Base-by-base conservation (phyloP, 2,888 invertebrate species). In the Baronia brevicornis region DNA sequence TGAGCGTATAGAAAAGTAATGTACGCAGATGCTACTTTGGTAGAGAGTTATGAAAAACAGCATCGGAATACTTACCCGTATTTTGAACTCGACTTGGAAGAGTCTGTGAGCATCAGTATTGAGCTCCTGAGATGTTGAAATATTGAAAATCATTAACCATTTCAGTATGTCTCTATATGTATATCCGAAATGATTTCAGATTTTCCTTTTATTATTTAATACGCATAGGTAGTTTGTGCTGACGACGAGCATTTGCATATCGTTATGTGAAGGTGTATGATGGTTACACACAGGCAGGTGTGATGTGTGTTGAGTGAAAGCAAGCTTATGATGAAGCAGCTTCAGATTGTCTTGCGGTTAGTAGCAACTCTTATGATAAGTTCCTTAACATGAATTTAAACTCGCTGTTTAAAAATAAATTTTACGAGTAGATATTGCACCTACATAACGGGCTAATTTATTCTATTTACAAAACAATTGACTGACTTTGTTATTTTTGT, bases 391-490 rank as follows among this genome's bases (percentile, higher is more conserved):
- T n/a, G n/a, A n/a, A n/a, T n/a, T n/a, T n/a, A n/a, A n/a, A n/a
- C n/a, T n/a, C n/a, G n/a, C n/a, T n/a, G n/a, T n/a, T 17, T 5
- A 31, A 31, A 20, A 27, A 28, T 28, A 9, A 14, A 28, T 14
- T 23, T 18, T 34, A 10, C 12, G 9, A 23, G 48, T 39, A 55
- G 44, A 57, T 48, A 54, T 43, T 64, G 51, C 63, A 70, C 63
- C 59, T 60, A 60, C 66, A 58, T 64, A 63, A 65, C 62, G 51
- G 58, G 51, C 59, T 62, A 55, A n/a, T n/a, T 64, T 67, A 68
- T 52, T 52, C 65, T 69, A 73, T 56, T 48, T 67, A 73, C 68
- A 74, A 66, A 69, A 72, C n/a, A 79, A 78, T 79, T 79, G 74
- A 79, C 79, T 42, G 58, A 69, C 68, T 70, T 75, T 73, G 66